These are phyloP conservation scores for Yponomeuta plumbellus DNA, from an alignment of 2,888 invertebrate genomes.

Conservation along the genomic window DNA sequence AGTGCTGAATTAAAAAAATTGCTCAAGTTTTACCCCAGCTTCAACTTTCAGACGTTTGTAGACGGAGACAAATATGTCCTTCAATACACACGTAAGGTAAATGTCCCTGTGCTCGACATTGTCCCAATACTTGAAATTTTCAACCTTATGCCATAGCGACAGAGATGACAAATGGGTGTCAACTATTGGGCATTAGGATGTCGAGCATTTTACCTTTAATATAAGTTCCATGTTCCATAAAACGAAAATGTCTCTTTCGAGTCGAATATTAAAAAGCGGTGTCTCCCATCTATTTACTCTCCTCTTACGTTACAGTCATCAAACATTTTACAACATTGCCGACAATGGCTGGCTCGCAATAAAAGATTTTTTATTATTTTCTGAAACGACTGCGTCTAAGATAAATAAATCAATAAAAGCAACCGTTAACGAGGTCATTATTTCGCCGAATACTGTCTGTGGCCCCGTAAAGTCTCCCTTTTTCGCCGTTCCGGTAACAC, in stretches of 20 bases:
- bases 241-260: neutral
- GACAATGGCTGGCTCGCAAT: slow-evolving; percentile 11
- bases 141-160: too few relatives aligned
- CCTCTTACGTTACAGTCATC: slow-evolving; percentile 13
- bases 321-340: slow-evolving; percentile 6
- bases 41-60: too few relatives aligned
- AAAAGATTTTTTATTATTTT: slow-evolving; percentile 15
- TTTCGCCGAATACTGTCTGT: slow-evolving; percentile 13
- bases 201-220: neutral
- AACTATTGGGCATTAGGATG: too few relatives aligned
- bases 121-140: too few relatives aligned
- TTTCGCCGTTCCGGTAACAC: slow-evolving; percentile 2
- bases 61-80: too few relatives aligned
- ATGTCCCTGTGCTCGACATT: too few relatives aligned
- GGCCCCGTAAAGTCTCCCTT: slow-evolving; percentile 5
- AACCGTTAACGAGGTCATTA: slow-evolving; percentile 20
- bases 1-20: too few relatives aligned
- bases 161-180: too few relatives aligned
- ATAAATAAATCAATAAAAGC: slow-evolving; percentile 20
- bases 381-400: slow-evolving; percentile 17
- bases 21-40: too few relatives aligned
- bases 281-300: slow-evolving; percentile 10
- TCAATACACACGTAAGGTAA: too few relatives aligned
- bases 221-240: neutral
- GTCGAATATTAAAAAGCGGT: slow-evolving; percentile 1